phyloP scores from a whole-genome alignment of 2,113 vertebrate genomes.

The Polypterus senegalus region DNA sequence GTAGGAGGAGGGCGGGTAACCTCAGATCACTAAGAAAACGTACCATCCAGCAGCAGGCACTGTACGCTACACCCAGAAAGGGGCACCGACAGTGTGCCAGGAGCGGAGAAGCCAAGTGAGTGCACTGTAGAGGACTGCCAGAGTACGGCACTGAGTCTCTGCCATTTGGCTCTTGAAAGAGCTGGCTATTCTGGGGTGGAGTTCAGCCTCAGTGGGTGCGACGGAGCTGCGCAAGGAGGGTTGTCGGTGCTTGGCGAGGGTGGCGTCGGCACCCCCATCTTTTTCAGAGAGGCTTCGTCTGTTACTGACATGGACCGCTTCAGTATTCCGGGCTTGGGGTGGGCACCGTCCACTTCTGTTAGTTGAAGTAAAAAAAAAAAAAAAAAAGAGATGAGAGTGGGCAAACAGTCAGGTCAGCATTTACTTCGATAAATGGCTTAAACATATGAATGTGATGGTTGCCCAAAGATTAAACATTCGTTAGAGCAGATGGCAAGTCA shows the following conservation, averaged over 20 bases:
- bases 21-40: too few relatives aligned
- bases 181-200: neutral
- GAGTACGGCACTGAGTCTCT: too few relatives aligned
- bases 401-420: neutral
- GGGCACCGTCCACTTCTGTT: constrained; percentile 15
- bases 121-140: too few relatives aligned
- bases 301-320: constrained; percentile 52
- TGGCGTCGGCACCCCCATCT: constrained; percentile 41
- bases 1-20: constrained; percentile 18
- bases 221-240: constrained; percentile 16
- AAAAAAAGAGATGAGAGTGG: neutral
- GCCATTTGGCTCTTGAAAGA: neutral
- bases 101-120: too few relatives aligned
- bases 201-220: neutral
- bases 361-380: constrained; percentile 4
- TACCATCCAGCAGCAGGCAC: too few relatives aligned
- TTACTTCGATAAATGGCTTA: neutral
- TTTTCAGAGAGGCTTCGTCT: constrained; percentile 46
- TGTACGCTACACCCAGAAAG: too few relatives aligned
- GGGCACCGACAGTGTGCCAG: too few relatives aligned
- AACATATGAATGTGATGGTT: neutral
- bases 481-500: constrained; percentile 29
- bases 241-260: constrained; percentile 21
- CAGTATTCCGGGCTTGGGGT: constrained; percentile 26
- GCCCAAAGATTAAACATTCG: constrained; percentile 26